Evolutionary conservation across 2,113 vertebrate species (phyloP), one percentile per base, ranked within the genome.

Genomic region (Numida meleagris): DNA sequence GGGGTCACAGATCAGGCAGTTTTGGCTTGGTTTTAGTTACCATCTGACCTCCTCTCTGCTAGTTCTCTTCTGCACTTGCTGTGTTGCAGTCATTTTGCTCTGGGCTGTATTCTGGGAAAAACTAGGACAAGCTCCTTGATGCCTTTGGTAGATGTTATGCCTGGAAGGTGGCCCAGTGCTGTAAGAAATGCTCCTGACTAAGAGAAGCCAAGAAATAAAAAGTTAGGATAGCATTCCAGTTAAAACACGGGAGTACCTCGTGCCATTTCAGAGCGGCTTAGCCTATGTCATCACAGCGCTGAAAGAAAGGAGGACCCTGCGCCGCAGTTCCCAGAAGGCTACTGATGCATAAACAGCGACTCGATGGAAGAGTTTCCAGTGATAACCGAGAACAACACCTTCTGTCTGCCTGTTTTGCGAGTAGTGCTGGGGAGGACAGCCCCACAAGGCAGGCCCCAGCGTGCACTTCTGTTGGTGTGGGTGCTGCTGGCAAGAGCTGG

Each of bases 81-180:
- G 29, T 70, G n/a, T 77, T 67, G 55, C 40, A 86, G 85, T 74
- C 34, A 10, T 83, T 93, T 88, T 77, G 72, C 95, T 91, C 75
- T 36, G 65, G 80, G 85, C 89, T 86, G 51, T 80, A 85, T 96
- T 96, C 94, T 95, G 87, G 89, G 93, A 95, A 97, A 96, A 95
- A 88, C 89, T 94, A 86, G 94, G 93, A 93, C 89, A 91, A 78
- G 88, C 5, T 80, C 82, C 25, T 53, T 53, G 20, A 65, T 77
- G 79, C 75, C 66, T 95, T 71, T 89, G 68, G 91, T 95, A 89
- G 94, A 95, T 95, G 75, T 95, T 97, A 80, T 95, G 89, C 70
- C 89, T 97, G 96, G 96, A 96, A 92, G 80, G 83, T 78, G 76
- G 57, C 96, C 96, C 94, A 92, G 88, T 57, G 80, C 90, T 94